A percentile compares a stretch with the other conserved stretches of the same genome.
phyloP scores from a whole-genome alignment of 2,797 vertebrate genomes.

The Glyptemys insculpta region DNA sequence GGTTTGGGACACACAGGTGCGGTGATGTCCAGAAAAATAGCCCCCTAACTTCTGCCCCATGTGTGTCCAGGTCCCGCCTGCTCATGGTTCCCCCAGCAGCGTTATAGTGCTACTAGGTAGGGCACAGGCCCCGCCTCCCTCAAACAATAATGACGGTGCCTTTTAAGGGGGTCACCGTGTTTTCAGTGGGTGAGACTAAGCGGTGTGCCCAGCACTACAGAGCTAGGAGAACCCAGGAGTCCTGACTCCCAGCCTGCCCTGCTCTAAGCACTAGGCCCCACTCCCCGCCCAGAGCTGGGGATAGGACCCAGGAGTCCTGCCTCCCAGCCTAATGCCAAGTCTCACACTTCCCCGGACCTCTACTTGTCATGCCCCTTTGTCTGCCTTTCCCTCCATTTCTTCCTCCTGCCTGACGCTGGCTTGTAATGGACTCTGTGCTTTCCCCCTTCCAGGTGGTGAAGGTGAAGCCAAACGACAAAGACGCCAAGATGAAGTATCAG shows the following conservation, averaged over 20 bases:
- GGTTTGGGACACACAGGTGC: not conserved
- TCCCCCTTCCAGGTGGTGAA: constrained; percentile 86
- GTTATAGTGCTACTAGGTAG: not conserved
- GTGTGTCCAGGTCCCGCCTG: not conserved
- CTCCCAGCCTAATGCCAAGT: not conserved
- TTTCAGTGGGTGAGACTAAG: not conserved
- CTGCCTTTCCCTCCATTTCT: not conserved
- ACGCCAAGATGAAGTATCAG: constrained; percentile 95
- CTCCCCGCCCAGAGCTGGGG: not conserved
- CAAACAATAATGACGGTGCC: not conserved
- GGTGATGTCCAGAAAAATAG: not conserved
- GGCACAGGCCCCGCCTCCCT: not conserved
- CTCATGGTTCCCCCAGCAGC: not conserved
- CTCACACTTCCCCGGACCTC: not conserved
- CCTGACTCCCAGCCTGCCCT: not conserved
- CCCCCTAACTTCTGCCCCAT: too few relatives aligned
- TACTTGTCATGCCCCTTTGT: not conserved
- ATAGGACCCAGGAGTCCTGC: not conserved
- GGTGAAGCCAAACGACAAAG: constrained; percentile 94
- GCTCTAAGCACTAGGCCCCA: not conserved
- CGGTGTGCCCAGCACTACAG: not conserved
- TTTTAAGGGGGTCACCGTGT: not conserved
- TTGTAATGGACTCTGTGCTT: not conserved
- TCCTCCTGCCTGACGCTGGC: not conserved
- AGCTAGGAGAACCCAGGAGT: not conserved